Percentiles rank a stretch among this genome's conserved stretches.
Evolutionary conservation across 2,888 invertebrate genomes (phyloP).

Genomic region (Cantharis rufa): DNA sequence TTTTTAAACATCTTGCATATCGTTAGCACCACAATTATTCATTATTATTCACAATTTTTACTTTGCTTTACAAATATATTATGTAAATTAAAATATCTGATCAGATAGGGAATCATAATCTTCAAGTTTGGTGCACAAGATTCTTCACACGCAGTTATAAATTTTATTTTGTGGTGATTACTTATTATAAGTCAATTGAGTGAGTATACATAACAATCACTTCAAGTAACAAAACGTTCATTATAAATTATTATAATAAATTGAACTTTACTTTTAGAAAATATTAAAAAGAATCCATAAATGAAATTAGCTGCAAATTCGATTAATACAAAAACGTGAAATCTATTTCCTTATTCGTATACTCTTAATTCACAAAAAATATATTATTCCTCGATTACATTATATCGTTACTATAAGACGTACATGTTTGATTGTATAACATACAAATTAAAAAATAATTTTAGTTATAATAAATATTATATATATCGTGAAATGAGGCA

Average conservation of each 20-base stretch:
- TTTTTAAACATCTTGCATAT: background rate
- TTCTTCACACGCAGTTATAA: background rate
- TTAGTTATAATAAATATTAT: background rate
- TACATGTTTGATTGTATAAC: background rate
- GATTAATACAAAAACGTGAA: background rate
- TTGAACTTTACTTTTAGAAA: background rate
- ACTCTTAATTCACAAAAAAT: background rate
- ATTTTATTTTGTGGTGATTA: background rate
- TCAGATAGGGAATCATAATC: background rate
- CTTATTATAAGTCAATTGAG: too few relatives aligned
- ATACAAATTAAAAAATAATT: background rate
- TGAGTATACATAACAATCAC: background rate
- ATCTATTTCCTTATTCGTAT: background rate
- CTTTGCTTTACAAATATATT: too few relatives aligned
- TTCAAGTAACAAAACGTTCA: background rate
- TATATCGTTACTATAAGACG: background rate
- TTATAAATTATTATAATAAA: background rate
- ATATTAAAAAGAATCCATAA: background rate
- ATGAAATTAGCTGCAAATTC: background rate
- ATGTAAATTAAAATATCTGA: too few relatives aligned
- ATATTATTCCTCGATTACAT: background rate
- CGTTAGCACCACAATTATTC: too few relatives aligned
- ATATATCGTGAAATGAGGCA: constrained; percentile 1
- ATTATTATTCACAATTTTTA: too few relatives aligned
- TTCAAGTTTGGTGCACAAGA: background rate